A percentile compares a stretch with the other conserved stretches of the same genome.
phyloP scores from a whole-genome alignment of 2,888 invertebrate genomes.

The Chymomyza fuscimana region DNA sequence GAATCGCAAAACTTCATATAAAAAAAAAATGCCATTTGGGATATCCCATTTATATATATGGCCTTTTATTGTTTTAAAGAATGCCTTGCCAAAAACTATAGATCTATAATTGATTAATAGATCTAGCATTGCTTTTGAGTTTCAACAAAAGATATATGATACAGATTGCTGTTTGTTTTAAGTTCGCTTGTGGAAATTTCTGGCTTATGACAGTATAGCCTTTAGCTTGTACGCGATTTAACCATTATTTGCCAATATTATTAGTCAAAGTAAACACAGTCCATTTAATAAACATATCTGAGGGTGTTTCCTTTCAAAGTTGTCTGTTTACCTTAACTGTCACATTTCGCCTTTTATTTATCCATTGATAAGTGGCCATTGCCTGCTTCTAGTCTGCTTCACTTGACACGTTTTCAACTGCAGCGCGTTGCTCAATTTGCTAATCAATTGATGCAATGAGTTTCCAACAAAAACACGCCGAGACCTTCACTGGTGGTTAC shows the following conservation, averaged over 20 bases:
- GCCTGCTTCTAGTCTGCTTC: slow-evolving; percentile 38
- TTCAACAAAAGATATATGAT: too few relatives aligned
- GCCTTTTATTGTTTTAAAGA: too few relatives aligned
- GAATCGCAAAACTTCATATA: too few relatives aligned
- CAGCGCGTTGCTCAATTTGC: slow-evolving; percentile 1
- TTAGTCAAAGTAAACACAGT: not conserved
- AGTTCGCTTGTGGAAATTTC: too few relatives aligned
- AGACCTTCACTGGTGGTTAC: not conserved
- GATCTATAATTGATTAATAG: too few relatives aligned
- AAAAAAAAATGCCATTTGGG: too few relatives aligned
- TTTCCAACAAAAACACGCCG: not conserved
- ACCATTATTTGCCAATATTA: not conserved
- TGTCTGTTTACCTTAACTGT: slow-evolving; percentile 13
- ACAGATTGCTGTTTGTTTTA: too few relatives aligned
- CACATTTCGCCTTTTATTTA: not conserved
- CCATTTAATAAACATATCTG: not conserved
- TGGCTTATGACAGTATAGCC: too few relatives aligned
- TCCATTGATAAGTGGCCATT: not conserved
- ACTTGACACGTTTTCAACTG: slow-evolving; percentile 14
- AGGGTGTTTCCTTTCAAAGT: not conserved
- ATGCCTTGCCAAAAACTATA: too few relatives aligned
- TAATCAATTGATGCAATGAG: not conserved
- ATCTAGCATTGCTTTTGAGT: too few relatives aligned
- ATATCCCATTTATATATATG: too few relatives aligned
- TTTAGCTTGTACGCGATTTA: not conserved